Conservation (phyloP, 2,888 invertebrate genomes). For the Lumbricus terrestris region DNA sequence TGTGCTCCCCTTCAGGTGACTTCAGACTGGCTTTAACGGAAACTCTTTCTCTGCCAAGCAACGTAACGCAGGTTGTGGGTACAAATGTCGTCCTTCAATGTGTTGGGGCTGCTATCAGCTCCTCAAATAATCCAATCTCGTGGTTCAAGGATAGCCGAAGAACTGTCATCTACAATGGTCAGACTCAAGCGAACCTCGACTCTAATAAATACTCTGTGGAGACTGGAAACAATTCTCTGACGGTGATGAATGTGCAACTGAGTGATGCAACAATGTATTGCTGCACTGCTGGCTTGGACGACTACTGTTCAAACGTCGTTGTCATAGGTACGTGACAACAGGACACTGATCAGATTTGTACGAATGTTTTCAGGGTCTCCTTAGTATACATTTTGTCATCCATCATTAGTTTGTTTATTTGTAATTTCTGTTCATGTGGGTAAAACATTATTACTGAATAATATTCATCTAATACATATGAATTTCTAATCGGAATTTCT, state of each 20-base stretch:
- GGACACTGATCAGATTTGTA: no score
- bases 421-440: no score
- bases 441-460: no score
- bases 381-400: no score
- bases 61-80: background rate
- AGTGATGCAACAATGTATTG: background rate
- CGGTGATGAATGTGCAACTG: background rate
- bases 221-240: no score
- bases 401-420: no score
- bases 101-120: background rate
- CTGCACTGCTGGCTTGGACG: background rate
- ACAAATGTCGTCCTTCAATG: background rate
- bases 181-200: background rate
- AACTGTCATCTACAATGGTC: background rate
- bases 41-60: background rate
- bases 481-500: no score
- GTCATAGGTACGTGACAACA: background rate
- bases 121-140: background rate
- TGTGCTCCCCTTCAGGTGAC: background rate
- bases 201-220: background rate
- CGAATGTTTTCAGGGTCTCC: no score
- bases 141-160: background rate
- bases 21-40: background rate
- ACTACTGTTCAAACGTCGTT: background rate
- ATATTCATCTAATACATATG: no score